phyloP scores from a whole-genome alignment of 2,888 invertebrate species.

The Drosophila kokeensis region DNA sequence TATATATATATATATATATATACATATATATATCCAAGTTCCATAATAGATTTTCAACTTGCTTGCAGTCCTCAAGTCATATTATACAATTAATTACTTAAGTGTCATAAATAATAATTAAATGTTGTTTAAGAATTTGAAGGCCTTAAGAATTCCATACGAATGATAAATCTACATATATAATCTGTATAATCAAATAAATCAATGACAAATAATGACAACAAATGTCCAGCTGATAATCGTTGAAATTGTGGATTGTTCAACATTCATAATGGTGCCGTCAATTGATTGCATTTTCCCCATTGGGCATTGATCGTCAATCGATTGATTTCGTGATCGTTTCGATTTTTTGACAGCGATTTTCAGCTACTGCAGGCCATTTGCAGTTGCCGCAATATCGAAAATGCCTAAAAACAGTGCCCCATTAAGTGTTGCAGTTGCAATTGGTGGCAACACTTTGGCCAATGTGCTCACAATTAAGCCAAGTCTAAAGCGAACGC shows the following conservation, averaged over 20 bases:
- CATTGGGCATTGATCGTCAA: constrained; percentile 10
- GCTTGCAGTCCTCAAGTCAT: background rate
- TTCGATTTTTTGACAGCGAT: constrained; percentile 23
- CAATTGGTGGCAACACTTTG: constrained; percentile 63
- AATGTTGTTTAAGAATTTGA: background rate
- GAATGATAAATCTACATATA: background rate
- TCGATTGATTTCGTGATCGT: constrained; percentile 39
- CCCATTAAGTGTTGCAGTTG: constrained; percentile 73
- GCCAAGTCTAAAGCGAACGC: constrained; percentile 39
- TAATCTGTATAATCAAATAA: background rate
- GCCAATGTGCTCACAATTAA: constrained; percentile 52
- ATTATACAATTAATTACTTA: background rate
- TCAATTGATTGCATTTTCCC: constrained; percentile 25
- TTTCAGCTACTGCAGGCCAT: constrained; percentile 19
- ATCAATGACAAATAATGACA: background rate
- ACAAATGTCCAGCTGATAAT: background rate
- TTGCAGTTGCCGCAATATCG: constrained; percentile 28
- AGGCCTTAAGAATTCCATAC: background rate
- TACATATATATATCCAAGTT: background rate
- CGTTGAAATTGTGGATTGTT: background rate
- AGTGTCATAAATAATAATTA: background rate
- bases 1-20: background rate
- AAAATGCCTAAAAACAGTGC: constrained; percentile 15
- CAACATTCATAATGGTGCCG: constrained; percentile 11
- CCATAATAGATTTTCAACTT: background rate